phyloP scores from a whole-genome alignment of 2,888 invertebrate species.

The Andricus curvator region DNA sequence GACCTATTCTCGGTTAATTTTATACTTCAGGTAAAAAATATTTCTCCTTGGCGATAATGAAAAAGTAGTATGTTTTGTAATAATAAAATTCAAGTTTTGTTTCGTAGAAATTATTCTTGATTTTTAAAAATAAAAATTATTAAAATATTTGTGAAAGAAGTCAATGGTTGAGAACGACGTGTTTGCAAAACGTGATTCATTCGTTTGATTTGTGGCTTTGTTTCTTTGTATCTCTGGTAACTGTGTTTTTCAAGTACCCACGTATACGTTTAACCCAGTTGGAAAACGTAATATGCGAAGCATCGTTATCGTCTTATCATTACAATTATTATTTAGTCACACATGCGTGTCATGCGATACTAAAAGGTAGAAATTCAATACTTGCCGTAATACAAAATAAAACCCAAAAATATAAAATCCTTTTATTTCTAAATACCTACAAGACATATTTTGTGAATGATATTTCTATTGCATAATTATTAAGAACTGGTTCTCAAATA shows the following conservation, averaged over 20 bases:
- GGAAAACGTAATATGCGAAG: neutral
- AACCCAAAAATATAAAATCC: no score
- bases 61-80: no score
- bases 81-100: no score
- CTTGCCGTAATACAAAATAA: neutral
- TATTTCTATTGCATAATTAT: neutral
- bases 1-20: no score
- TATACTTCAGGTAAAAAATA: neutral
- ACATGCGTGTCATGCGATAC: conserved; percentile 13
- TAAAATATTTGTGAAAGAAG: neutral
- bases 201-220: neutral
- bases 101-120: no score
- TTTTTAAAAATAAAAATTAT: no score
- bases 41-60: neutral
- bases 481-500: neutral
- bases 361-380: neutral
- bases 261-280: conserved; percentile 28
- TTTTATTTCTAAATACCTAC: neutral
- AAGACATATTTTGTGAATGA: neutral
- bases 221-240: neutral
- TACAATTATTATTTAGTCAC: neutral
- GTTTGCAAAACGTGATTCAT: neutral
- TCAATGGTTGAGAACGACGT: neutral
- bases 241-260: neutral
- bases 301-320: conserved; percentile 26